Percentiles rank a stretch among this genome's conserved stretches.
Evolutionary conservation across 1,140 invertebrate species (phyloP).

Genomic region (Acromyrmex echinatior): DNA sequence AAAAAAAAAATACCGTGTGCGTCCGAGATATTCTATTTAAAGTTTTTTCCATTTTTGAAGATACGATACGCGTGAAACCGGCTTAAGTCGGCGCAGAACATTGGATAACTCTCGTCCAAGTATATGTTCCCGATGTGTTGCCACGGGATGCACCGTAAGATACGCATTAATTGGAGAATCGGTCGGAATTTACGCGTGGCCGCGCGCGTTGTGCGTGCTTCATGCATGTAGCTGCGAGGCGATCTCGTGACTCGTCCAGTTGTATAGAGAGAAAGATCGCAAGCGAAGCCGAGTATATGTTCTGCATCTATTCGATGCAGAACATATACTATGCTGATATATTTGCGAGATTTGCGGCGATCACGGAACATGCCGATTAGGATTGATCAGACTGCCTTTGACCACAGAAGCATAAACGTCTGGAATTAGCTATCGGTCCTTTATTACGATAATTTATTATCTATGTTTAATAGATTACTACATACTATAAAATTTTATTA

Average conservation of each 20-base stretch:
- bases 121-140: constrained; percentile 51
- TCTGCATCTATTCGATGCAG: constrained; percentile 15
- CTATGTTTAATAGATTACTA: not conserved
- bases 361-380: not conserved
- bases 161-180: constrained; percentile 64
- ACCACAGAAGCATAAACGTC: not conserved
- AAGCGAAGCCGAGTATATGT: not conserved
- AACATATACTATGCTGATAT: constrained; percentile 2
- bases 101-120: constrained; percentile 41
- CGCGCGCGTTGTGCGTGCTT: constrained; percentile 44
- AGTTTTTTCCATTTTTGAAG: constrained; percentile 7
- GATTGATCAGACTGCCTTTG: not conserved
- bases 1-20: not conserved
- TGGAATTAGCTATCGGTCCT: not conserved
- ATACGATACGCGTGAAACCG: constrained; percentile 37
- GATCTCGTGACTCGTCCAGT: constrained; percentile 41
- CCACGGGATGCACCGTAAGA: constrained; percentile 60
- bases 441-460: not conserved
- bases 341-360: constrained; percentile 13
- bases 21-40: not conserved
- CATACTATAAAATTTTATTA: no score
- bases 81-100: constrained; percentile 33
- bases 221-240: constrained; percentile 41
- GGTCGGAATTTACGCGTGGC: constrained; percentile 51
- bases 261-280: not conserved